Percentiles rank a stretch among this genome's conserved stretches.
Evolutionary conservation across 2,797 vertebrate genomes (phyloP).

Genomic region (Gymnothorax reevesii): DNA sequence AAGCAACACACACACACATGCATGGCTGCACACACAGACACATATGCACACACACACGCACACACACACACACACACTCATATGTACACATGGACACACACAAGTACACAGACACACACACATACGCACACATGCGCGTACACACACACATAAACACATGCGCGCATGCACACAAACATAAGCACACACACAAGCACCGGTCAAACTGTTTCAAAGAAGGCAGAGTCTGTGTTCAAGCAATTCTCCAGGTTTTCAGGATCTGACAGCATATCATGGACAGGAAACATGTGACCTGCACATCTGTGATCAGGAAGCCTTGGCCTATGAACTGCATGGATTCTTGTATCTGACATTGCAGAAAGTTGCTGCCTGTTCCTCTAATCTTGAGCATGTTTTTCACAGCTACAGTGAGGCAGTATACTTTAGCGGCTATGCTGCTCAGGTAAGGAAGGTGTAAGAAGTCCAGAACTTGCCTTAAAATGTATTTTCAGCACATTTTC

Average conservation of each 20-base stretch:
- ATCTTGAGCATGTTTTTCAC: conserved; percentile 12
- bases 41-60: no score
- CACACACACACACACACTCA: no score
- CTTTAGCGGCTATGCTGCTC: background rate
- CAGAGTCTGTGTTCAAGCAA: background rate
- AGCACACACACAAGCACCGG: background rate
- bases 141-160: no score
- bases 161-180: background rate
- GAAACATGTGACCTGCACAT: background rate
- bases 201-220: background rate
- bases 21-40: no score
- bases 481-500: conserved; percentile 31
- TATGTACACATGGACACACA: no score
- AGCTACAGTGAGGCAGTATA: background rate
- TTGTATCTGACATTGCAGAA: background rate
- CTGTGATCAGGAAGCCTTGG: background rate
- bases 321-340: background rate
- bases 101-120: no score
- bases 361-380: background rate
- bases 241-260: background rate
- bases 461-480: conserved; percentile 7
- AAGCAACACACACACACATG: no score
- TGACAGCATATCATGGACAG: background rate
- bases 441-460: background rate
- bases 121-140: no score